phyloP scores from a whole-genome alignment of 30 jellyfish, hydroid and myxozoan species.

The Hydractinia echinata region DNA sequence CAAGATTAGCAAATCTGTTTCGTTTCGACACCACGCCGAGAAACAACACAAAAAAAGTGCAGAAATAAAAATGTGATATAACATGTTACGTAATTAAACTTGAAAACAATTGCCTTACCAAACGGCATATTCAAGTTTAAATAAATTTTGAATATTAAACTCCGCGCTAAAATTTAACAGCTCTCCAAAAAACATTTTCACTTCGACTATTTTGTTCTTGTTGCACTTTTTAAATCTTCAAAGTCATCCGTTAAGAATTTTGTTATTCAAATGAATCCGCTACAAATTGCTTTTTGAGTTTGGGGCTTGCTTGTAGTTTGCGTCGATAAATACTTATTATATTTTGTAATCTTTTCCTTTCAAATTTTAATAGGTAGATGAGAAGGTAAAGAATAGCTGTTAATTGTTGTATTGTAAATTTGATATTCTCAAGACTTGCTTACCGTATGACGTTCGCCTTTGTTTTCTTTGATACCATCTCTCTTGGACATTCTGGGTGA shows the following conservation, averaged over 20 bases:
- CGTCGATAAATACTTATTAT: no score
- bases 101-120: background rate
- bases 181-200: slow-evolving; percentile 11
- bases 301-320: no score
- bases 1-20: no score
- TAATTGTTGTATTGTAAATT: no score
- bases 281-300: background rate
- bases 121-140: background rate
- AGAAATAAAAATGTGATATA: background rate
- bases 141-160: background rate
- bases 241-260: background rate
- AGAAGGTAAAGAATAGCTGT: no score
- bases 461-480: background rate
- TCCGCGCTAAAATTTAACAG: background rate
- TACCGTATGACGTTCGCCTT: slow-evolving; percentile 17
- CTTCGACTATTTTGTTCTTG: background rate
- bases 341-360: no score
- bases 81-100: background rate
- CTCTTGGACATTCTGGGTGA: no score
- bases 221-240: background rate
- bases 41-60: no score
- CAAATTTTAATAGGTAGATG: no score
- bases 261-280: background rate
- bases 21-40: no score
- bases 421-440: slow-evolving; percentile 1